Evolutionary conservation across 2,797 vertebrate genomes (phyloP).

Genomic region (Gila robusta): DNA sequence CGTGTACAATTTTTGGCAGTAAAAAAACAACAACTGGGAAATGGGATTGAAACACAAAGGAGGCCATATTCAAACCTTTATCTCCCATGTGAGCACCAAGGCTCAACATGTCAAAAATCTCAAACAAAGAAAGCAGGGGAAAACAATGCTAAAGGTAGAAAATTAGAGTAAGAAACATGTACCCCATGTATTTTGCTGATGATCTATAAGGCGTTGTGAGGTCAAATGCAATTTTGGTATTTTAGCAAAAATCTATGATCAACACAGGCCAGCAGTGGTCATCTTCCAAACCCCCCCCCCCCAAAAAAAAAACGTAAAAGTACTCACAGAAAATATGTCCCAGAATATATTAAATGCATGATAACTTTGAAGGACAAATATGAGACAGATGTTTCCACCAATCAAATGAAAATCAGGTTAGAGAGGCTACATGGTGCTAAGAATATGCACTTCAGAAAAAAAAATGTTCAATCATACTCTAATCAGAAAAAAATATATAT

Average conservation of each 20-base stretch:
- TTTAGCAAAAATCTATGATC: background rate
- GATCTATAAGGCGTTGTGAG: background rate
- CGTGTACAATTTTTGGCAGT: no score
- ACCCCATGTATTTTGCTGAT: background rate
- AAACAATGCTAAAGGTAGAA: background rate
- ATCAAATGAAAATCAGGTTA: background rate
- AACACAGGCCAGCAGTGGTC: background rate
- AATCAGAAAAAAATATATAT: background rate
- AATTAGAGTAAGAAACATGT: background rate
- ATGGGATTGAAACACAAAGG: background rate
- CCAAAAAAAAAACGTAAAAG: background rate
- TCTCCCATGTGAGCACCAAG: no score
- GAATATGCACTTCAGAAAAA: background rate
- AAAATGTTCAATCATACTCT: background rate
- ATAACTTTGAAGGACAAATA: background rate
- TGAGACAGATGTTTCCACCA: background rate
- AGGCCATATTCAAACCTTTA: background rate
- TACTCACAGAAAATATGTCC: background rate
- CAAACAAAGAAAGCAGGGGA: no score
- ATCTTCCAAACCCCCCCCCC: background rate
- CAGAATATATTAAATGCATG: background rate
- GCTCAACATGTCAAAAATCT: background rate
- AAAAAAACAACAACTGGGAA: no score
- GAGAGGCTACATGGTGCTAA: background rate
- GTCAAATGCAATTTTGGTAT: background rate